Percentiles rank a stretch among this genome's conserved stretches.
These are phyloP conservation scores for Porites cylindrica DNA, from an alignment of 92 coral and sea anemone genomes.

Conservation along the genomic window DNA sequence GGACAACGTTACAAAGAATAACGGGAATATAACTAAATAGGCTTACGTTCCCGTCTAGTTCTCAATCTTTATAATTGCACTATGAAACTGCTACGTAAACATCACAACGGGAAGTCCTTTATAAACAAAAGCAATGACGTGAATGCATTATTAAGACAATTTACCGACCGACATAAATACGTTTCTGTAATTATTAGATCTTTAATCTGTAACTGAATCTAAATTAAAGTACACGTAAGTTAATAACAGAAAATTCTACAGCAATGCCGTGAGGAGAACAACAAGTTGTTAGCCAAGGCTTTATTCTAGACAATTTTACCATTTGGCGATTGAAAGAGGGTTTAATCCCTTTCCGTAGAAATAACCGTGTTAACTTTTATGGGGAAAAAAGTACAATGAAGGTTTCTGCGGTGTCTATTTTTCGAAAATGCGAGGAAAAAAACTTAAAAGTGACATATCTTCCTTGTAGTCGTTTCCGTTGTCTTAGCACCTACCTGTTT, in stretches of 20 bases:
- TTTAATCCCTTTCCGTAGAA: too few relatives aligned
- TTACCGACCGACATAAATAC: neutral
- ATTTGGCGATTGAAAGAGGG: too few relatives aligned
- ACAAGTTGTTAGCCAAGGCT: too few relatives aligned
- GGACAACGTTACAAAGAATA: too few relatives aligned
- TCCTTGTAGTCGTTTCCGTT: too few relatives aligned
- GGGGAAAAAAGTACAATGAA: too few relatives aligned
- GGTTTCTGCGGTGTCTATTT: too few relatives aligned
- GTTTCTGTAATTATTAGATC: neutral
- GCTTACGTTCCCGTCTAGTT: neutral
- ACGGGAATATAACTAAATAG: too few relatives aligned
- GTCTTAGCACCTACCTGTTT: neutral
- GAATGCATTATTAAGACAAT: neutral
- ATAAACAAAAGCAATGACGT: neutral
- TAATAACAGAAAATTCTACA: too few relatives aligned
- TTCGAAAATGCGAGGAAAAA: too few relatives aligned
- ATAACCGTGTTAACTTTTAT: neutral
- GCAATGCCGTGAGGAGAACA: neutral
- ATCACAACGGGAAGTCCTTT: neutral
- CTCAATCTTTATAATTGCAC: neutral
- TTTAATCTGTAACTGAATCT: neutral
- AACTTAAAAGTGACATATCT: too few relatives aligned
- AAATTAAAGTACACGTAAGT: neutral
- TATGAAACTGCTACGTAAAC: neutral
- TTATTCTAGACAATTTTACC: neutral